Conservation (phyloP, 2,888 invertebrate genomes). For the Polydesmus complanatus region DNA sequence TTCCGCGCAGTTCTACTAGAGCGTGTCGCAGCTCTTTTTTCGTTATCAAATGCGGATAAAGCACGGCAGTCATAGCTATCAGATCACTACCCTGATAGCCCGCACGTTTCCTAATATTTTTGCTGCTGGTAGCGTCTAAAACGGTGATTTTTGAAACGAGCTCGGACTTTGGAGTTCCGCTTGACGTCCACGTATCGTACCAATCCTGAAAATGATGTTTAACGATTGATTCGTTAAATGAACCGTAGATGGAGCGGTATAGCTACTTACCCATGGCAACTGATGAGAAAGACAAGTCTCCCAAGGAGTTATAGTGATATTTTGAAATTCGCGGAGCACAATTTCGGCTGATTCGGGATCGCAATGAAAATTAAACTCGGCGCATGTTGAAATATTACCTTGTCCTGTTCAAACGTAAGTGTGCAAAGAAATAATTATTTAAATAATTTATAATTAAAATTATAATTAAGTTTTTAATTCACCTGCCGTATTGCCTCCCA, state of each 20-base stretch:
- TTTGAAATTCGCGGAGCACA: slow-evolving; percentile 44
- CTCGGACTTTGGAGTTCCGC: background rate
- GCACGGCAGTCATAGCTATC: slow-evolving; percentile 25
- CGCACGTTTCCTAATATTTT: background rate
- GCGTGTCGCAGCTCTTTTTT: slow-evolving; percentile 8
- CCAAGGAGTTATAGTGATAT: slow-evolving; percentile 51
- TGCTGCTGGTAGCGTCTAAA: background rate
- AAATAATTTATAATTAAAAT: no score
- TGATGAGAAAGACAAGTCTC: slow-evolving; percentile 42
- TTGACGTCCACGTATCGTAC: slow-evolving; percentile 1
- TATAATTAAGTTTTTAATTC: background rate
- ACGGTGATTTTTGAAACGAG: background rate
- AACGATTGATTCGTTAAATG: no score
- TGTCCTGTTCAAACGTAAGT: no score
- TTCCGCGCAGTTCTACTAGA: slow-evolving; percentile 18
- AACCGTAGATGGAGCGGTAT: no score
- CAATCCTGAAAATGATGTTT: slow-evolving; percentile 24
- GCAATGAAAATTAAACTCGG: slow-evolving; percentile 60
- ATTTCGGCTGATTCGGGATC: slow-evolving; percentile 66
- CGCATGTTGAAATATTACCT: slow-evolving; percentile 46
- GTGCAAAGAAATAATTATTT: no score
- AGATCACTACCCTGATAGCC: slow-evolving; percentile 22
- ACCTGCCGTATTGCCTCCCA: slow-evolving; percentile 8
- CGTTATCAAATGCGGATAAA: slow-evolving; percentile 20
- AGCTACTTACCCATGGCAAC: slow-evolving; percentile 32